Evolutionary conservation across 2,888 invertebrate species (phyloP), one percentile per base, ranked within the genome.

Genomic region (Aporophyla lueneburgensis): DNA sequence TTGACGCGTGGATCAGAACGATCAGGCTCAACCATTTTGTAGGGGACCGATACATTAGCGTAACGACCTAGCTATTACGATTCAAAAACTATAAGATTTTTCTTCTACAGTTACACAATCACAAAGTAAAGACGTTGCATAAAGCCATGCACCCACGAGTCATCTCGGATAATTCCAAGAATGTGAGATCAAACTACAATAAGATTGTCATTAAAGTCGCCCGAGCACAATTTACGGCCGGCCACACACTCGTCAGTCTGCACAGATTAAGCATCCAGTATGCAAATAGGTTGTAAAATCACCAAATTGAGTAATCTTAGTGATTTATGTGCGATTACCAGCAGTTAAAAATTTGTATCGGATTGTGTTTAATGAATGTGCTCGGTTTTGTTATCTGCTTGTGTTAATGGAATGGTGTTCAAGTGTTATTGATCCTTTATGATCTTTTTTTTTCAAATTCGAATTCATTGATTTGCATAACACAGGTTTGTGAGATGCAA

Each of bases 261-360:
- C 74, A 69, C 82, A 83, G 78, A 86, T 81, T 79, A 85, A 83
- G 72, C 61, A 65, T 56, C 74, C 66, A 75, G 82, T 85, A 88
- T 88, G 87, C 81, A 81, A 88, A 88, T 87, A 62, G 56, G 75
- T 83, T 81, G 87, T 88, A 71, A 88, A 88, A 88, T 87, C 81
- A 86, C 86, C 83, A 85, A 88, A 90, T 88, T 87, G 84, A 87
- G 88, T 84, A 89, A 89, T 89, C 87, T 81, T 43, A 9, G 56
- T 87, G 90, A 88, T 88, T 89, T 89, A 89, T 86, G 63, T 58
- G 14, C 62, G 74, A 84, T 80, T 78, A 78, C 76, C 10, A 54
- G 59, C 14, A 16, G 67, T 80, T 74, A 71, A 68, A 81, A 84
- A 78, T 80, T 54, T 80, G 74, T 76, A 69, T 71, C 49, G 33